Conservation (phyloP, 1,140 invertebrate genomes). For the Aporrectodea caliginosa region DNA sequence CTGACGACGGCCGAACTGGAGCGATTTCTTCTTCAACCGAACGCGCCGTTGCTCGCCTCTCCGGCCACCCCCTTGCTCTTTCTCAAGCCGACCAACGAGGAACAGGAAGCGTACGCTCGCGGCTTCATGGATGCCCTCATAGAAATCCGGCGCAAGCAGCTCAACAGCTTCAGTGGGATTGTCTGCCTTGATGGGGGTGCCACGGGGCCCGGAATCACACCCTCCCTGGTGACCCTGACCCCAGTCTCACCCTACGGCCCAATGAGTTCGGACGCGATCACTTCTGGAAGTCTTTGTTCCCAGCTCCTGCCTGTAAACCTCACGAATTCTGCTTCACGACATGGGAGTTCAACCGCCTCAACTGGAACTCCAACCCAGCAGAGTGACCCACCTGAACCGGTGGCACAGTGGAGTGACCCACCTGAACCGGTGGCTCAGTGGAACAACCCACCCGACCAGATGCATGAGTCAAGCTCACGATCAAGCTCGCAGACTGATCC, state of each 20-base stretch:
- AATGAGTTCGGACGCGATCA: neutral
- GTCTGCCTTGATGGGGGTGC: neutral
- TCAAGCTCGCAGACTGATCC: neutral
- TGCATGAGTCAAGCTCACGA: slow-evolving; percentile 38
- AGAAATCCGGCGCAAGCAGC: slow-evolving; percentile 64
- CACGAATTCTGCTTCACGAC: neutral
- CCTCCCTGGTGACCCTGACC: slow-evolving; percentile 16
- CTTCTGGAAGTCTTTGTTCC: neutral
- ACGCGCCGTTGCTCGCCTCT: slow-evolving; percentile 67
- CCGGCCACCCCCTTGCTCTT: slow-evolving; percentile 70
- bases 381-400: no score
- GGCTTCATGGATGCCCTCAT: slow-evolving; percentile 90
- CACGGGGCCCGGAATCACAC: neutral
- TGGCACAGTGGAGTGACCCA: no score
- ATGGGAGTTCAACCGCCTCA: neutral
- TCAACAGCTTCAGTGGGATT: slow-evolving; percentile 5
- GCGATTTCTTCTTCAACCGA: slow-evolving; percentile 71
- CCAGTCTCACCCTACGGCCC: slow-evolving; percentile 20
- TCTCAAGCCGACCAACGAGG: slow-evolving; percentile 71
- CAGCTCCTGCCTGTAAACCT: neutral
- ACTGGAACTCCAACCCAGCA: no score
- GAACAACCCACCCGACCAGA: no score
- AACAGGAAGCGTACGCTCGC: slow-evolving; percentile 83
- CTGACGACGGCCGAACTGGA: slow-evolving; percentile 81
- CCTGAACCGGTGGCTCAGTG: no score